phyloP scores from a whole-genome alignment of 1,140 invertebrate genomes.

The Theocolax elegans region DNA sequence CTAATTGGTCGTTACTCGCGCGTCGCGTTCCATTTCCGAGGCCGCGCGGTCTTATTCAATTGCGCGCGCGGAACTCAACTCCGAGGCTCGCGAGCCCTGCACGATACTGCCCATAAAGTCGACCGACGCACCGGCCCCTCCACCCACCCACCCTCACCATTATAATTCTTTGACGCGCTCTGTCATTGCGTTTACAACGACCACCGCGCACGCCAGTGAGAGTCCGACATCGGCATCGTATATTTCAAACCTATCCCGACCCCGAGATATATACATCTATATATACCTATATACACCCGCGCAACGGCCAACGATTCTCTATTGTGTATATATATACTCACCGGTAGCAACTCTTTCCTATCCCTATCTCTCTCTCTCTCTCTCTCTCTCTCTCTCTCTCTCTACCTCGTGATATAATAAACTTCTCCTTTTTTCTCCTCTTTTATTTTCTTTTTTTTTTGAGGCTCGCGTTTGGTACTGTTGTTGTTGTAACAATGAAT shows the following conservation, averaged over 20 bases:
- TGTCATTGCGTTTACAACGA: constrained; percentile 44
- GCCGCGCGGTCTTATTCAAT: background rate
- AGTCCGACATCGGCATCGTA: background rate
- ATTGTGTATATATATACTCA: background rate
- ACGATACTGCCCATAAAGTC: constrained; percentile 33
- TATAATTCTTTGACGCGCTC: constrained; percentile 34
- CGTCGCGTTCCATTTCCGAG: background rate
- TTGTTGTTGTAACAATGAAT: too few species aligned
- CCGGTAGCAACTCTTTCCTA: background rate
- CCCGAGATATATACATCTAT: background rate
- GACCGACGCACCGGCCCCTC: background rate
- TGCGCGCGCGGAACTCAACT: background rate
- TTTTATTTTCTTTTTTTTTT: too few species aligned
- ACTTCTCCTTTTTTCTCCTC: too few species aligned
- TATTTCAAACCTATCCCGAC: background rate
- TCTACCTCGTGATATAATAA: too few species aligned
- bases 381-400: too few species aligned
- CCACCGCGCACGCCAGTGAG: too few species aligned
- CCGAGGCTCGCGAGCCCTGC: background rate
- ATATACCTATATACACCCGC: too few species aligned
- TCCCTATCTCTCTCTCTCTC: background rate
- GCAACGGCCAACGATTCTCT: too few species aligned
- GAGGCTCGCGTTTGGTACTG: too few species aligned
- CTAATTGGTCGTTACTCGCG: constrained; percentile 61
- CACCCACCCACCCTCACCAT: constrained; percentile 18